Conservation (phyloP, 2,797 vertebrate species). For the Falco naumanni region DNA sequence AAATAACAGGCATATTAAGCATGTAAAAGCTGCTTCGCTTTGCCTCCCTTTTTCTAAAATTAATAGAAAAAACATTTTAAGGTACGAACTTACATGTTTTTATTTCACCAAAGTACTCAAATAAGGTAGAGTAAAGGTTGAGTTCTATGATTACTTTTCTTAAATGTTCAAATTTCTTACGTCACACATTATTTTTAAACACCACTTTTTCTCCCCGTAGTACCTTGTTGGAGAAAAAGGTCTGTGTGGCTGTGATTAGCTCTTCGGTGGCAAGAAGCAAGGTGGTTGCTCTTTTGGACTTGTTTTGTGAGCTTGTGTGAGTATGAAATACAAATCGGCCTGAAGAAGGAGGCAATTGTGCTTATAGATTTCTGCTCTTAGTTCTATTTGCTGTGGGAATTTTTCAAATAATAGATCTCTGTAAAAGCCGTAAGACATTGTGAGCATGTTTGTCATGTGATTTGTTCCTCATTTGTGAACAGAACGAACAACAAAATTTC, state of each 20-base stretch:
- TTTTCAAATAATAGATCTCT: background rate
- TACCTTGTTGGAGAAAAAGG: background rate
- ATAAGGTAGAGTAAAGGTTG: background rate
- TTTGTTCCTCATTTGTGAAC: background rate
- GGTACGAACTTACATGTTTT: background rate
- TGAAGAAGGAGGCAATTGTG: background rate
- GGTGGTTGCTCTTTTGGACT: background rate
- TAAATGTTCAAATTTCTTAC: background rate
- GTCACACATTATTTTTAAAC: background rate
- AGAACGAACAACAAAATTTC: background rate
- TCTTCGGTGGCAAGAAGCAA: background rate
- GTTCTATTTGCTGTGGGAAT: background rate
- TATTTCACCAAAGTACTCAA: background rate
- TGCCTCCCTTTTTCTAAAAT: background rate
- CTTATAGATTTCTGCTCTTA: background rate
- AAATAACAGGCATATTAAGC: background rate
- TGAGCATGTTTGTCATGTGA: background rate
- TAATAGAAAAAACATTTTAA: background rate
- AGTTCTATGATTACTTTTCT: background rate
- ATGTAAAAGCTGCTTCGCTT: background rate
- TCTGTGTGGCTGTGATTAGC: background rate
- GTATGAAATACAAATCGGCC: background rate
- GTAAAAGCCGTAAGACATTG: background rate
- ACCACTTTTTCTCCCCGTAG: accelerated
- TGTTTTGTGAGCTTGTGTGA: background rate